Evolutionary conservation across 1,140 invertebrate species (phyloP).

Genomic region (Heliothis subflexa): DNA sequence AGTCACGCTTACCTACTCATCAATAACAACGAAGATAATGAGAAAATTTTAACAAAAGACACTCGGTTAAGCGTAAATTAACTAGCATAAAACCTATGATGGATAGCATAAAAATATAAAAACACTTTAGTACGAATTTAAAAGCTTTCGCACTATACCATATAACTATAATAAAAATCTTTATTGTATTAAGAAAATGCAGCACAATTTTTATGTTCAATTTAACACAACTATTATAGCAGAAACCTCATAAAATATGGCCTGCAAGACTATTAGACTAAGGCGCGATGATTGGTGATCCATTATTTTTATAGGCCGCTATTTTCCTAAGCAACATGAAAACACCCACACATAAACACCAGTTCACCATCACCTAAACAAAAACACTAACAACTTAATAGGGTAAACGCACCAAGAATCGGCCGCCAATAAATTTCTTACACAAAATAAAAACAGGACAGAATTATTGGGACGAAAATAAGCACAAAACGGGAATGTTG

Average conservation of each 20-base stretch:
- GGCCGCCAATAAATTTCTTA: conserved; percentile 58
- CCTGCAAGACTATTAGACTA: conserved; percentile 10
- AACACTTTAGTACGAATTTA: not conserved
- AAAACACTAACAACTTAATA: conserved; percentile 67
- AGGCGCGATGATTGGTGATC: conserved; percentile 36
- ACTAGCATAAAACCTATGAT: not conserved
- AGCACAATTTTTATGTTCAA: conserved; percentile 15
- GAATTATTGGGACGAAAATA: conserved; percentile 64
- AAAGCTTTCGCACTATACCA: not conserved
- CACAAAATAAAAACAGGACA: conserved; percentile 51
- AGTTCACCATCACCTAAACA: conserved; percentile 6
- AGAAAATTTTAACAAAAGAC: too few species aligned
- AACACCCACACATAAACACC: not conserved
- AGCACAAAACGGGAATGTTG: conserved; percentile 62
- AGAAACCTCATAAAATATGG: conserved; percentile 30
- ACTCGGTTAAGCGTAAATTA: not conserved
- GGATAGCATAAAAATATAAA: not conserved
- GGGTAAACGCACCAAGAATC: conserved; percentile 51
- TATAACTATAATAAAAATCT: not conserved
- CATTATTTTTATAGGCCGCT: conserved; percentile 23
- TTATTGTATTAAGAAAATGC: conserved; percentile 10
- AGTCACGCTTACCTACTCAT: too few species aligned
- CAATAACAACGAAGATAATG: too few species aligned
- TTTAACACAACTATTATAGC: not conserved
- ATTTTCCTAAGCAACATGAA: not conserved